Base-by-base conservation (phyloP, 2,797 vertebrate species). In the Pangasius macronema region DNA sequence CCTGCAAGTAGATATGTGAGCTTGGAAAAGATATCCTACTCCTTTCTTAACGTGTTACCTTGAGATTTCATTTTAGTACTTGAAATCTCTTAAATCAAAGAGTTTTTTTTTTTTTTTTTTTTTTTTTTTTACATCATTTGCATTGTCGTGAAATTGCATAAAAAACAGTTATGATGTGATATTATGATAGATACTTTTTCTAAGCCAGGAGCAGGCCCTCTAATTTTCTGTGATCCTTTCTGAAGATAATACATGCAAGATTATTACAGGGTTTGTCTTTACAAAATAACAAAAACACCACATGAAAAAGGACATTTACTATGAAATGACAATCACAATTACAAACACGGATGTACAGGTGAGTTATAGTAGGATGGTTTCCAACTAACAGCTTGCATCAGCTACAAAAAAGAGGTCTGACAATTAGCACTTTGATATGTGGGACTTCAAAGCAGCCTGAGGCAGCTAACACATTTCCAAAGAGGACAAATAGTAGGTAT, bases 241-340 rank as follows among this genome's bases (percentile, higher is more conserved):
- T 72, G 18, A 22, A 65, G 11, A 30, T 30, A 65, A 39, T 20
- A 72, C 6, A 4, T 22, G 8, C 36, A 72, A 42, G 36, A 72
- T 39, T 72, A 42, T 9, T 11, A 42, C 20, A 22, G 8, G 22
- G 20, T 72, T 22, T 72, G 36, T 8, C 7, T 68, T 68, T 36
- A 72, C 68, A 72, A 42, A 72, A 42, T 42, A 20, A 36, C 6
- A 72, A 42, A 72, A 42, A 22, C 36, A 42, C 18, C 24, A 73
- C 22, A 46, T 73, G 70, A 72, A 30, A 67, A 67, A 67, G 13
- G 39, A 51, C 6, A n/a, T 51, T 53, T 30, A 76, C 27, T n/a
- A 51, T 76, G 11, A 76, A 77, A 53, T 53, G 16, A 33, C 75
- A 76, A 51, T 76, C 42, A 76, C 27, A 76, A 51, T 76, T 30